These are phyloP conservation scores for Hippocampus zosterae DNA, from an alignment of 2,113 vertebrate species.

Conservation along the genomic window DNA sequence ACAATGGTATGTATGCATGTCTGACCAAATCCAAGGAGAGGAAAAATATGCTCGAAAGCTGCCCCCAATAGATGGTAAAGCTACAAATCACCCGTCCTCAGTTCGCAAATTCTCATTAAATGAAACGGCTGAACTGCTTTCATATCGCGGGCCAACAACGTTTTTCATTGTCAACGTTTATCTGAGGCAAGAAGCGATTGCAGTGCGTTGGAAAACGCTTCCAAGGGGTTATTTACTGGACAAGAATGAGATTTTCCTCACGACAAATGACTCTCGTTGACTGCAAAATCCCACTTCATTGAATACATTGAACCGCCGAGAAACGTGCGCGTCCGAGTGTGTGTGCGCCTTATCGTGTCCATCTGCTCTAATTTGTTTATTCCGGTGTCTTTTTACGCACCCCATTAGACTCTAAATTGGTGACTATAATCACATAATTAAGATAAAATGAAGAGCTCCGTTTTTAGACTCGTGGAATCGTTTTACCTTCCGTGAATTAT, in stretches of 20 bases:
- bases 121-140: constrained; percentile 32
- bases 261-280: background rate
- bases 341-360: constrained; percentile 31
- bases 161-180: constrained; percentile 16
- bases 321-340: constrained; percentile 12
- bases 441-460: constrained; percentile 48
- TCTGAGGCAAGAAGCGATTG: constrained; percentile 3
- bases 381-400: constrained; percentile 52
- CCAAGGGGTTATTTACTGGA: background rate
- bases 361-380: constrained; percentile 52
- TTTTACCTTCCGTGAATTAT: background rate
- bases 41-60: constrained; percentile 48
- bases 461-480: constrained; percentile 30
- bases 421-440: constrained; percentile 50
- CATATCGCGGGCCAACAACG: constrained; percentile 23
- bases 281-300: background rate
- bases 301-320: background rate
- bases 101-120: constrained; percentile 20
- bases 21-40: constrained; percentile 47
- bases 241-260: constrained; percentile 4
- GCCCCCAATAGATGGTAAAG: constrained; percentile 32
- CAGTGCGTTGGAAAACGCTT: background rate
- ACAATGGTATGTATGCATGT: constrained; percentile 48
- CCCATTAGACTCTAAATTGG: constrained; percentile 57
- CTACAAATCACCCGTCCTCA: constrained; percentile 38